Conservation (phyloP, 1,140 invertebrate genomes). For the Drosophila persimilis region DNA sequence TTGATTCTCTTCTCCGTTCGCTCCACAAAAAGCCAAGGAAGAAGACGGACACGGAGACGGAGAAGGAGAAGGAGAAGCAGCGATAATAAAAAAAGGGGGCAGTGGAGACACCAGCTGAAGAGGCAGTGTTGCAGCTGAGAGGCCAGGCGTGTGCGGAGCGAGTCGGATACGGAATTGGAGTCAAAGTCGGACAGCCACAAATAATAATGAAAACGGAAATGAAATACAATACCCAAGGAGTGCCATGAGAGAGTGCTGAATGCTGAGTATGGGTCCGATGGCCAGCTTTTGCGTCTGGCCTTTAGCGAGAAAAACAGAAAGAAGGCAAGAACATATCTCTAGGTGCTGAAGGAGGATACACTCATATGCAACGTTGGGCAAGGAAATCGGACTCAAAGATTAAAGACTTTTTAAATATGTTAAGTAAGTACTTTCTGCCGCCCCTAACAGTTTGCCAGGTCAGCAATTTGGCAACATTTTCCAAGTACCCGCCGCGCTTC, state of each 20-base stretch:
- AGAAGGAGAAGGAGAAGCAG: constrained; percentile 13
- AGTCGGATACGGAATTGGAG: constrained; percentile 49
- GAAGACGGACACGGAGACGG: constrained; percentile 29
- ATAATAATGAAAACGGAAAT: constrained; percentile 81
- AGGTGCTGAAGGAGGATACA: too few relatives aligned
- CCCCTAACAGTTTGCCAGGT: neutral
- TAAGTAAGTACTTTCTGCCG: neutral
- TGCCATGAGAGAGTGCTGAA: constrained; percentile 49
- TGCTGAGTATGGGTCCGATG: neutral
- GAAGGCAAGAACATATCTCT: neutral
- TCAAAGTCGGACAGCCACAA: constrained; percentile 69
- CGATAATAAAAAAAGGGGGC: constrained; percentile 22
- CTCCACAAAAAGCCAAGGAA: constrained; percentile 39
- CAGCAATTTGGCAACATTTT: constrained; percentile 13
- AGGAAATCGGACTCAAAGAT: too few relatives aligned
- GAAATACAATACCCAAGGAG: constrained; percentile 77
- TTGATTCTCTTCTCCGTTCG: constrained; percentile 40
- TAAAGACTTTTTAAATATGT: neutral
- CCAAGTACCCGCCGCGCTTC: neutral
- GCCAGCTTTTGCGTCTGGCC: neutral
- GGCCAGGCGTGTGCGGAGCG: constrained; percentile 10
- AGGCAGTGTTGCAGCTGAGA: constrained; percentile 28
- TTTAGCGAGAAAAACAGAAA: neutral
- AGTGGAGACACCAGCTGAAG: constrained; percentile 24
- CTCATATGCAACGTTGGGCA: too few relatives aligned